phyloP scores from a whole-genome alignment of 2,797 vertebrate genomes.

The Anguilla pacifica region DNA sequence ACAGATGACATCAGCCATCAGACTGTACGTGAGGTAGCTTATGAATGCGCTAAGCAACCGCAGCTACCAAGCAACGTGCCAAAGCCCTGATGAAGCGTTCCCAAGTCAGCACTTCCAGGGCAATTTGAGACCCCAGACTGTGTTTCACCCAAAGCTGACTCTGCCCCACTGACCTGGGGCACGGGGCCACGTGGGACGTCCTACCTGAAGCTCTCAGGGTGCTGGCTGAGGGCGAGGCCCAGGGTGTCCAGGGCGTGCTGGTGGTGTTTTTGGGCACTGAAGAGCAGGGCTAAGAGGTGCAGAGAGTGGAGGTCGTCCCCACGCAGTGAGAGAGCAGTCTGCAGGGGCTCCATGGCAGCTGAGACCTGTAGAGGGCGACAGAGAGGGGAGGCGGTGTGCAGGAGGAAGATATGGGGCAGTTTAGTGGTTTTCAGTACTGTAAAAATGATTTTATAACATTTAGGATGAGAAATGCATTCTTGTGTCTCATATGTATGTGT shows the following conservation, averaged over 20 bases:
- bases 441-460: not conserved
- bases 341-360: conserved; percentile 86
- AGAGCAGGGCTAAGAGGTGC: conserved; percentile 89
- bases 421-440: not conserved
- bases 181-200: not conserved
- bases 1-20: not conserved
- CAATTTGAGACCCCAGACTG: not conserved
- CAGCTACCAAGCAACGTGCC: not conserved
- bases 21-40: not conserved
- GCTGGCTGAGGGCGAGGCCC: conserved; percentile 83
- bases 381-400: conserved; percentile 7
- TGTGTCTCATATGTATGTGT: not conserved
- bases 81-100: not conserved
- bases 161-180: not conserved
- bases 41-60: not conserved
- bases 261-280: conserved; percentile 95
- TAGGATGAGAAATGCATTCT: not conserved
- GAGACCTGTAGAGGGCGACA: conserved; percentile 75
- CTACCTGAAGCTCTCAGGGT: conserved; percentile 94
- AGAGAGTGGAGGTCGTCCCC: conserved; percentile 86
- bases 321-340: conserved; percentile 78
- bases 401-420: not conserved
- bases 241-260: conserved; percentile 87
- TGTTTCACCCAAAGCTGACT: not conserved
- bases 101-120: not conserved